Conservation (phyloP, 2,888 invertebrate species). For the Dicyrtomina minuta region DNA sequence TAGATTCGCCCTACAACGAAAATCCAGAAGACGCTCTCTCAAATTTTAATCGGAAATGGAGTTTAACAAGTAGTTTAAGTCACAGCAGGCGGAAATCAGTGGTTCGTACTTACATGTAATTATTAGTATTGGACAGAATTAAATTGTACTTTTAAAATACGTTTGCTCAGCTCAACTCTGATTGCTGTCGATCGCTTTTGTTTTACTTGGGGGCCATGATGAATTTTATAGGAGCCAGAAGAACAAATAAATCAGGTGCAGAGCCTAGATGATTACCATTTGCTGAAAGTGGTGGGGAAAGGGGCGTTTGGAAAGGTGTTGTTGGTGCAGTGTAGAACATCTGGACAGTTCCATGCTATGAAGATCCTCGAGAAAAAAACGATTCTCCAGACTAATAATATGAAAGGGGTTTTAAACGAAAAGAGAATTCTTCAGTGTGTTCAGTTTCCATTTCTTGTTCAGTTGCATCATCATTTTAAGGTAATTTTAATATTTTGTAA, state of each 20-base stretch:
- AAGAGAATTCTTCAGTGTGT: constrained; percentile 19
- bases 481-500: too few relatives aligned
- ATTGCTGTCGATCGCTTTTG: not conserved
- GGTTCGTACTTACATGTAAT: too few relatives aligned
- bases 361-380: constrained; percentile 18
- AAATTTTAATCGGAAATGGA: too few relatives aligned
- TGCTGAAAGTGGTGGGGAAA: constrained; percentile 17
- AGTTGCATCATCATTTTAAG: constrained; percentile 22
- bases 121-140: too few relatives aligned
- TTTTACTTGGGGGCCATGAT: too few relatives aligned
- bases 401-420: constrained; percentile 27
- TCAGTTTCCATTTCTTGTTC: constrained; percentile 20
- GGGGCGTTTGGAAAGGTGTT: constrained; percentile 31
- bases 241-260: not conserved
- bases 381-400: constrained; percentile 9
- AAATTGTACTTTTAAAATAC: too few relatives aligned
- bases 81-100: too few relatives aligned
- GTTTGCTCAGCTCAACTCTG: not conserved
- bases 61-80: too few relatives aligned
- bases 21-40: too few relatives aligned
- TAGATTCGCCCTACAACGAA: too few relatives aligned
- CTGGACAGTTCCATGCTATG: constrained; percentile 27
- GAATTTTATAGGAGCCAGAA: not conserved
- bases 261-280: constrained; percentile 14
- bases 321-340: constrained; percentile 9